Evolutionary conservation across 1,140 invertebrate genomes (phyloP), one percentile per base, ranked within the genome.

Genomic region (Trigoniulus corallinus): DNA sequence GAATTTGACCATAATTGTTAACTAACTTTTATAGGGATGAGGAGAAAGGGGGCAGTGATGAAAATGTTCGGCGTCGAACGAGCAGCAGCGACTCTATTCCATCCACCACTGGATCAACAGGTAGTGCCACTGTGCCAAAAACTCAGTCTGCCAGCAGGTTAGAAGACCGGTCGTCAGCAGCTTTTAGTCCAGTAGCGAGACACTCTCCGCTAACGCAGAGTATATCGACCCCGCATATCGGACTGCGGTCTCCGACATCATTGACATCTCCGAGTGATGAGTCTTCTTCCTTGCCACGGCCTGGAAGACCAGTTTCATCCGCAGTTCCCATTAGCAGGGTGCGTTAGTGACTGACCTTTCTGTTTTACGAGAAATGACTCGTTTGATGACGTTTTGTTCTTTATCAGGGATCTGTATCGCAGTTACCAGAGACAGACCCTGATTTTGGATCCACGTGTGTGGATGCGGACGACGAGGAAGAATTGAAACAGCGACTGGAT

Each of bases 1-100:
- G 26, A 41, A 23, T 52, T 4, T 39, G 43, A 37, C 48, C 47
- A 43, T 45, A 51, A 47, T 53, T 52, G 21, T 47, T 23, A 27
- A 47, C 18, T 23, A 41, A 39, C 23, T 47, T 59, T 66, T 59
- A 29, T 53, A 79, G 78, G 58, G 77, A 78, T 62, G 77, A 80
- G 58, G 77, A 74, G 56, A 60, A 65, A 48, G 46, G 37, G 18
- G 50, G 56, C 24, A 53, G 48, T 12, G 56, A 58, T 25, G 53
- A 56, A 13, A 53, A 50, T 29, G 51, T 56, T 29, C 56, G 51
- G 21, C 22, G 50, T 23, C 29, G 54, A 12, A 50, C 50, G 3
- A 56, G 54, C 22, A 58, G 56, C 27, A 58, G 56, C 23, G 56
- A 58, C 47, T 56, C 54, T 4, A 22, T 54, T 10, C 51, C 62